Evolutionary conservation across 2,113 vertebrate genomes (phyloP), one percentile per base, ranked within the genome.

Genomic region (Cynopterus brachyotis): DNA sequence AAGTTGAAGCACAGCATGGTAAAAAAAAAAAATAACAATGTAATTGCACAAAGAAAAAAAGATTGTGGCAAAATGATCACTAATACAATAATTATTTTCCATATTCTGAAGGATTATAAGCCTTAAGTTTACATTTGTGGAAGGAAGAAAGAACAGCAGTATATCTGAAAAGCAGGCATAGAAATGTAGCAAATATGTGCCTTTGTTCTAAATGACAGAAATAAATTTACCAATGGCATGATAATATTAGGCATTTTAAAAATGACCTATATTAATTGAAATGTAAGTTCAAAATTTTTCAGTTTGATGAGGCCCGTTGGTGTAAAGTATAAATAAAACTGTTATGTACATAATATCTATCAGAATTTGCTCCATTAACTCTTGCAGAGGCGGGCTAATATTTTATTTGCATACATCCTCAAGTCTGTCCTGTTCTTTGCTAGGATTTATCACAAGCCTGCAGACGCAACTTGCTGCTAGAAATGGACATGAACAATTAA

Each of bases 181-280:
- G 79, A 97, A 98, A 97, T 95, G 22, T 55, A 97, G 96, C 89
- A 98, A 97, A 96, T 93, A 88, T 59, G 96, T 93, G 67, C 32
- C 97, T 98, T 98, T 98, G 98, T 98, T 98, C 97, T 98, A 97
- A 98, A 97, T 96, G 96, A 98, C 98, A 98, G 95, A 98, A 98
- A 97, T 97, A 97, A 98, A 98, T 97, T 98, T 96, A 50, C 93
- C 60, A 94, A 70, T 95, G 97, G 93, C 95, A 97, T 2, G 67
- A 94, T 94, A 94, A 69, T 93, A 94, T 97, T 98, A 98, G 97
- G 95, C 83, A 82, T 72, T 17, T 98, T 98, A 97, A 96, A 98
- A 98, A n/a, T 97, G 97, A 98, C 97, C 95, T 95, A 78, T 81
- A 94, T 97, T 97, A 37, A 91, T 97, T 96, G 97, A 96, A 97